Base-by-base conservation (phyloP, 2,888 invertebrate species). In the Sphaeridia pumilis region DNA sequence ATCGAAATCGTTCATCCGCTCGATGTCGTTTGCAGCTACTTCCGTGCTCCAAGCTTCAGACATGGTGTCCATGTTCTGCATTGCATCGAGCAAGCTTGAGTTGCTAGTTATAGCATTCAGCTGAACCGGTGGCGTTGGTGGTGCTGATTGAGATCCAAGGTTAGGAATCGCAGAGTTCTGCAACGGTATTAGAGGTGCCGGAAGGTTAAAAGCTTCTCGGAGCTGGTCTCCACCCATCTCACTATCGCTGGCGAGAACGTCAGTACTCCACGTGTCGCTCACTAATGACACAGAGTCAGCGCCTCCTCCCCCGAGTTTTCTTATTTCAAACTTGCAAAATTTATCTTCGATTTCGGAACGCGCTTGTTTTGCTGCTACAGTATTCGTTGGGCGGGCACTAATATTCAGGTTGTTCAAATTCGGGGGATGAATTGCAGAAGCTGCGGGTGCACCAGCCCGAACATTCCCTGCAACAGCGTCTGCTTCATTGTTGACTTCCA, bases 41-140 rank as follows among this genome's bases (percentile, higher is more conserved):
- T 97, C 95, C 53, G 93, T 94, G 67, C 93, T 93, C 97, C 97
- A 97, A 0, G 93, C 93, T 72, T 97, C 95, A 65, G 92, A 93
- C 21, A 92, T 88, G 1, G 94, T 90, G 69, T 94, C 93, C 25
- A 46, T 53, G 31, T 53, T 49, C n/a, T 49, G 53, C 2, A 25
- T 42, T 2, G 41, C 47, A 17, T 56, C 56, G 0, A 27, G 25
- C 21, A 55, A 34, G 14, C 50, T 49, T 14, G 38, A 20, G 26
- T 4, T 34, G 24, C 24, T 41, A n/a, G n/a, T n/a, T 14, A 41
- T 21, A 5, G 34, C 28, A 25, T 27, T 24, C 12, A n/a, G 20
- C 14, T 26, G 26, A n/a, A 50, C 44, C 3, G 28, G 34, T 7
- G 45, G 25, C 24, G 26, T 28, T 3, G 56, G 41, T 35, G 55